Evolutionary conservation across 2,113 vertebrate species (phyloP).

Genomic region (Aphelocoma coerulescens): DNA sequence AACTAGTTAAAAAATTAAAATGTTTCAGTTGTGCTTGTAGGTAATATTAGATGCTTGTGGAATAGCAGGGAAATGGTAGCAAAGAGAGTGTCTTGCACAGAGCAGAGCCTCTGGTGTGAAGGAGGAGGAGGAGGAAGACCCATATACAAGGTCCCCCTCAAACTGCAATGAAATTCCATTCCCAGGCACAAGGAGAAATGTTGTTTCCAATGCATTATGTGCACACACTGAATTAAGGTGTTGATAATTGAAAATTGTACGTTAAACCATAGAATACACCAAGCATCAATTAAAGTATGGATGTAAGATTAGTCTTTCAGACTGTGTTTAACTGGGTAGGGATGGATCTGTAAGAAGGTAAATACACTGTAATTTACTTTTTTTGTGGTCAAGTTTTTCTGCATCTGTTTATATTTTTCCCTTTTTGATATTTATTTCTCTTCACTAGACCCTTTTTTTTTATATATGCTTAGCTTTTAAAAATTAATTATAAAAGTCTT

Average conservation of each 20-base stretch:
- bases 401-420: neutral
- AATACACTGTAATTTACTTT: neutral
- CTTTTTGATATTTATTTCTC: neutral
- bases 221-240: neutral
- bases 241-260: neutral
- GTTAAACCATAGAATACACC: neutral
- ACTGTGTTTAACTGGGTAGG: neutral
- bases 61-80: neutral
- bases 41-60: neutral
- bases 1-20: neutral
- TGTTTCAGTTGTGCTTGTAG: neutral
- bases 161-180: neutral
- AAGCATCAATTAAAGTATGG: neutral
- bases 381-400: neutral
- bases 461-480: neutral
- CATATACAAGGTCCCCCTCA: fast-evolving
- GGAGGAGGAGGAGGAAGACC: neutral
- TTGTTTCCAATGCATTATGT: neutral
- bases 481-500: neutral
- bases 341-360: neutral
- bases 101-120: neutral
- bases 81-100: neutral
- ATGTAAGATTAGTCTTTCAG: neutral
- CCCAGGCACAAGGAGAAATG: neutral
- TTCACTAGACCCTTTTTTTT: neutral